These are phyloP conservation scores for Pheosia tremula DNA, from an alignment of 2,888 invertebrate genomes.

Conservation along the genomic window DNA sequence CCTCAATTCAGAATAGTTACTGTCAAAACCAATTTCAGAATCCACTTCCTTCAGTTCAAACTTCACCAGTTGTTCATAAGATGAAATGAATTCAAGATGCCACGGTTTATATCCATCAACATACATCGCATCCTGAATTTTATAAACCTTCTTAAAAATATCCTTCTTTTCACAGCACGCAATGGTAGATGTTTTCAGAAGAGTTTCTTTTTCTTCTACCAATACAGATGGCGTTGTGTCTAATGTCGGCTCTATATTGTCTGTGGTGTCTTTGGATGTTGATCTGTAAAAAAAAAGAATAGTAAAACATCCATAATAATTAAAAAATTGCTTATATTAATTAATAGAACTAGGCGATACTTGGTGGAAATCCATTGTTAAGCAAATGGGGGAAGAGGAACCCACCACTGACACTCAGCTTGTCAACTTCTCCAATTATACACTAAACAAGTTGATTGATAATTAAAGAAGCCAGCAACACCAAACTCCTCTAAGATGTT, in stretches of 20 bases:
- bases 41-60: constrained; percentile 3
- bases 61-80: background rate
- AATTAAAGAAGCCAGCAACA: too few species aligned
- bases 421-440: too few species aligned
- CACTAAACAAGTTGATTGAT: too few species aligned
- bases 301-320: too few species aligned
- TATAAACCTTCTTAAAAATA: background rate
- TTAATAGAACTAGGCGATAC: too few species aligned
- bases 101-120: background rate
- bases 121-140: background rate
- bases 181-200: background rate
- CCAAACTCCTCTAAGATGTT: too few species aligned
- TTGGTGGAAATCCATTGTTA: too few species aligned
- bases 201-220: background rate
- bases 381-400: too few species aligned
- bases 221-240: background rate
- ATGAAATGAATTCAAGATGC: background rate
- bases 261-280: background rate
- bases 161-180: background rate
- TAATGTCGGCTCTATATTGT: background rate
- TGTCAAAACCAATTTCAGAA: background rate
- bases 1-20: background rate
- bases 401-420: too few species aligned
- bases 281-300: background rate
- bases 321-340: too few species aligned